Conservation (phyloP, 2,888 invertebrate genomes). For the Temnothorax unifasciatus region DNA sequence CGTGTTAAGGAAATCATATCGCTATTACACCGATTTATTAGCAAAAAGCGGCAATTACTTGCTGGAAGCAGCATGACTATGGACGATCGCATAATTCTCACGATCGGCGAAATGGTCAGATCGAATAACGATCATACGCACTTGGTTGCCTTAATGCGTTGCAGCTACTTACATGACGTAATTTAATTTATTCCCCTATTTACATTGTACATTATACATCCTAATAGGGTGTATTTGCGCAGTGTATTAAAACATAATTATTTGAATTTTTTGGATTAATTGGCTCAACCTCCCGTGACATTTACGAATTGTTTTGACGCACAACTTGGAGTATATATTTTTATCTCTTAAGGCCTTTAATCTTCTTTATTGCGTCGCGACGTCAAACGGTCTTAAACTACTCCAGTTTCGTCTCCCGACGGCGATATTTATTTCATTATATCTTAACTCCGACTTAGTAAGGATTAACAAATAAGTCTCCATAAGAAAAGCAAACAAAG, state of each 20-base stretch:
- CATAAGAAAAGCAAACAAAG: neutral
- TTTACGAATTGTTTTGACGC: neutral
- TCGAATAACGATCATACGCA: neutral
- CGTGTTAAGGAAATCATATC: slow-evolving; percentile 13
- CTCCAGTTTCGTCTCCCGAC: neutral
- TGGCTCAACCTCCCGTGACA: neutral
- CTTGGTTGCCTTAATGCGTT: neutral
- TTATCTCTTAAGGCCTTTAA: slow-evolving; percentile 10
- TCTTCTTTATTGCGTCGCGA: neutral
- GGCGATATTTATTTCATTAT: neutral
- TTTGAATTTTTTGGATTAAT: neutral
- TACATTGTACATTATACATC: neutral
- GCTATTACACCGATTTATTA: neutral
- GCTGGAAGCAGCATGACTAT: neutral
- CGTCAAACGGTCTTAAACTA: neutral
- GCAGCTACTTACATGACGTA: neutral
- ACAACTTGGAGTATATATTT: neutral
- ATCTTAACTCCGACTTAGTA: neutral
- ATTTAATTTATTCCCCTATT: slow-evolving; percentile 4
- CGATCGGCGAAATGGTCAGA: neutral
- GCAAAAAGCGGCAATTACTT: neutral
- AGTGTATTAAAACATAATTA: neutral
- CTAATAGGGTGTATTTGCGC: neutral
- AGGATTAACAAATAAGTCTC: neutral
- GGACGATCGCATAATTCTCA: neutral